phyloP scores from a whole-genome alignment of 2,797 vertebrate species.

The Falco biarmicus region DNA sequence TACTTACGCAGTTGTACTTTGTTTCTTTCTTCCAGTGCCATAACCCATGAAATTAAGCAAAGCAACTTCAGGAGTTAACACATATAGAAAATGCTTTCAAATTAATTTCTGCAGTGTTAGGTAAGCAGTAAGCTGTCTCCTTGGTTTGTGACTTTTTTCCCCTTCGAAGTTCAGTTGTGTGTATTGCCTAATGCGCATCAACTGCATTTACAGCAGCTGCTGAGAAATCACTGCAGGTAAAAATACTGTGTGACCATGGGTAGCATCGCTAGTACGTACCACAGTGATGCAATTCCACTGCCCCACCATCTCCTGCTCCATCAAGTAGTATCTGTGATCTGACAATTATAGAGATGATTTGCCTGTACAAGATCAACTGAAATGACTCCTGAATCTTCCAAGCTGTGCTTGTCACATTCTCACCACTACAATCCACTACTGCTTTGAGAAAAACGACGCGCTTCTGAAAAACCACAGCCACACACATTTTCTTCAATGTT shows the following conservation, averaged over 20 bases:
- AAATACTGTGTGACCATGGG: neutral
- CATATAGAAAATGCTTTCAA: neutral
- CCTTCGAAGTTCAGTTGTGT: neutral
- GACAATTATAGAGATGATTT: neutral
- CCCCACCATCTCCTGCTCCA: neutral
- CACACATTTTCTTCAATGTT: neutral
- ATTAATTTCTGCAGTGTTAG: neutral
- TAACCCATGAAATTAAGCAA: neutral
- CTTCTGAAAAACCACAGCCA: neutral
- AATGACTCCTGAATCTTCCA: neutral
- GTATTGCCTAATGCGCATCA: neutral
- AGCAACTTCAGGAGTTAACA: neutral
- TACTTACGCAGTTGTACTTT: neutral
- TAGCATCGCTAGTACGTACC: fast-evolving
- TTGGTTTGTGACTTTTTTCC: neutral
- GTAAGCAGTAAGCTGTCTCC: neutral
- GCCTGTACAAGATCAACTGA: neutral
- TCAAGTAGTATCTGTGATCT: neutral
- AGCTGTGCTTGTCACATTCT: neutral
- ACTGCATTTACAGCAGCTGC: neutral
- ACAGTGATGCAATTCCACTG: neutral
- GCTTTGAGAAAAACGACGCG: neutral
- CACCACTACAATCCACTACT: neutral
- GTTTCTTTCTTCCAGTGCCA: neutral
- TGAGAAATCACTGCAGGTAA: neutral